Evolutionary conservation across 2,113 vertebrate species (phyloP).

Genomic region (Prionailurus viverrinus): DNA sequence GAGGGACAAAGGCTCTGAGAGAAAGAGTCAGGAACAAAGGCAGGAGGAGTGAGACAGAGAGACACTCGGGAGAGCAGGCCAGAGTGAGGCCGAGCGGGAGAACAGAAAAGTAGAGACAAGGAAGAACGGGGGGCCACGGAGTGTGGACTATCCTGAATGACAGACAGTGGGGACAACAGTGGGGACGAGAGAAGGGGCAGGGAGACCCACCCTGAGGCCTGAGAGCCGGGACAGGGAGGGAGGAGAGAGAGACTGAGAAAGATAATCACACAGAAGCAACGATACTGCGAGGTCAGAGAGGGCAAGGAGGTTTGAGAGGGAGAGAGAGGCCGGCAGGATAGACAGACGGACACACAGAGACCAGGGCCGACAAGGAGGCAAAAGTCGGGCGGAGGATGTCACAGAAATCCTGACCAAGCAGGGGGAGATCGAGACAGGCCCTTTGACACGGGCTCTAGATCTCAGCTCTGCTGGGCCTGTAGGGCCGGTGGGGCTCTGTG

Average conservation of each 20-base stretch:
- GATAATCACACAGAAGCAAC: not conserved
- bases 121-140: too few species aligned
- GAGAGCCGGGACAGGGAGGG: not conserved
- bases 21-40: slow-evolving; percentile 63
- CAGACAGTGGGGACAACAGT: not conserved
- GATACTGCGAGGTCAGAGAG: not conserved
- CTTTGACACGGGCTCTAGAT: not conserved
- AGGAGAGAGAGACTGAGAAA: not conserved
- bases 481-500: fast-evolving
- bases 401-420: not conserved
- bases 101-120: not conserved
- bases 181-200: not conserved
- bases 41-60: not conserved
- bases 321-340: not conserved
- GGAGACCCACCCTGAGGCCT: not conserved
- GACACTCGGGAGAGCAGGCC: not conserved
- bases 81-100: not conserved
- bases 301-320: not conserved
- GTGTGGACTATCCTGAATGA: not conserved
- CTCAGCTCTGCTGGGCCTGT: not conserved
- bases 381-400: not conserved
- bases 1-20: slow-evolving; percentile 71
- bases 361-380: not conserved
- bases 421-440: not conserved
- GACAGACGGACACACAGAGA: not conserved